These are phyloP conservation scores for cat (Felis catus) DNA, from an alignment of 2,113 vertebrate genomes.

Conservation along the genomic window DNA sequence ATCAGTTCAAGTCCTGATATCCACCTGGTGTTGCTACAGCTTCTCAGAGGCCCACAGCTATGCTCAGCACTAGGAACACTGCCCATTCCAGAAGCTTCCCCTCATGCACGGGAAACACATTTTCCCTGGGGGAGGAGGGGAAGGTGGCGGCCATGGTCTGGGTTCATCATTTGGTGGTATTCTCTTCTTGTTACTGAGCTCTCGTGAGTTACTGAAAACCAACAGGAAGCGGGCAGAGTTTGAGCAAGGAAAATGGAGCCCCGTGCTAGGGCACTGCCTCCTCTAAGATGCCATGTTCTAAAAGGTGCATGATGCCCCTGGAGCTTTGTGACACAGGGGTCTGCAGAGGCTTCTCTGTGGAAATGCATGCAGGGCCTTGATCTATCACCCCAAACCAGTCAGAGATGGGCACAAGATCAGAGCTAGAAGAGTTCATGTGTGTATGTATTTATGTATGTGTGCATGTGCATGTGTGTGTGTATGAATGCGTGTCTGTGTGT, in stretches of 20 bases:
- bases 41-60: not conserved
- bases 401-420: not conserved
- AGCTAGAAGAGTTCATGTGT: not conserved
- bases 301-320: accelerated
- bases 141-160: accelerated
- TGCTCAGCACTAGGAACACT: too few species aligned
- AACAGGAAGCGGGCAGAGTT: not conserved
- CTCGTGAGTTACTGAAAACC: not conserved
- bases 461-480: not conserved
- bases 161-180: not conserved
- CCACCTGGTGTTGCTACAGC: too few species aligned
- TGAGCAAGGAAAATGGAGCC: not conserved
- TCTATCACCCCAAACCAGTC: not conserved
- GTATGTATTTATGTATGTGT: not conserved
- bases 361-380: not conserved
- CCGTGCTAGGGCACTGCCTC: accelerated
- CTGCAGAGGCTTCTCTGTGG: not conserved
- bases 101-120: accelerated
- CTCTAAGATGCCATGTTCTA: accelerated
- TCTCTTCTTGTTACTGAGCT: not conserved
- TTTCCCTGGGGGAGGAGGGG: not conserved
- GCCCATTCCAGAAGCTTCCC: not conserved
- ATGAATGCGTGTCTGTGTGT: not conserved
- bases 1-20: not conserved
- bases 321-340: accelerated